Percentiles rank a stretch among this genome's conserved stretches.
phyloP scores from a whole-genome alignment of 2,113 vertebrate species.

The Noturus placidus region DNA sequence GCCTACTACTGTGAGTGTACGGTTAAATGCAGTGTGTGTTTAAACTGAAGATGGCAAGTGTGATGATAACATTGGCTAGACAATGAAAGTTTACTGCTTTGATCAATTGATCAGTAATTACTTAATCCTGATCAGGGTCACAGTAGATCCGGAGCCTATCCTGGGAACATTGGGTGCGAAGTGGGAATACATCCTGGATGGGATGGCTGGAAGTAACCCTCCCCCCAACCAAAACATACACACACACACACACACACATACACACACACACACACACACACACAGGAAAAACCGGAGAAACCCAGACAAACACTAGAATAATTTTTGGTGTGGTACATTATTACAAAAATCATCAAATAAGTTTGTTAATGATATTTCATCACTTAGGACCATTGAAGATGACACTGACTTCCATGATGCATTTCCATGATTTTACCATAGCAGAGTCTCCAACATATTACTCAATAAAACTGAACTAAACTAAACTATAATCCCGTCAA shows the following conservation, averaged over 20 bases:
- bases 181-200: not conserved
- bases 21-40: not conserved
- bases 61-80: not conserved
- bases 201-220: not conserved
- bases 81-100: not conserved
- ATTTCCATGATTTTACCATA: not conserved
- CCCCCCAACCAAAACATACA: not conserved
- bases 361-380: slow-evolving; percentile 9
- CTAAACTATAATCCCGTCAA: not conserved
- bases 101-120: not conserved
- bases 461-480: not conserved
- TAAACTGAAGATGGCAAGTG: not conserved
- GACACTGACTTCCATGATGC: not conserved
- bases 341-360: not conserved
- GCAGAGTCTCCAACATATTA: not conserved
- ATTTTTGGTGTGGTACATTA: not conserved
- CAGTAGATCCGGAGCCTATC: too few species aligned
- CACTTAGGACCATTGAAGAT: not conserved
- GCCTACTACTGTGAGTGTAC: not conserved
- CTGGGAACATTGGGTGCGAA: not conserved
- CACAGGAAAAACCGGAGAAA: not conserved
- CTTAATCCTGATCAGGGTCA: not conserved
- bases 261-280: not conserved
- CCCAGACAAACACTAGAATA: not conserved
- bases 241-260: not conserved